phyloP scores from a whole-genome alignment of 2,113 vertebrate species.

The Gallinago paraguaiae region DNA sequence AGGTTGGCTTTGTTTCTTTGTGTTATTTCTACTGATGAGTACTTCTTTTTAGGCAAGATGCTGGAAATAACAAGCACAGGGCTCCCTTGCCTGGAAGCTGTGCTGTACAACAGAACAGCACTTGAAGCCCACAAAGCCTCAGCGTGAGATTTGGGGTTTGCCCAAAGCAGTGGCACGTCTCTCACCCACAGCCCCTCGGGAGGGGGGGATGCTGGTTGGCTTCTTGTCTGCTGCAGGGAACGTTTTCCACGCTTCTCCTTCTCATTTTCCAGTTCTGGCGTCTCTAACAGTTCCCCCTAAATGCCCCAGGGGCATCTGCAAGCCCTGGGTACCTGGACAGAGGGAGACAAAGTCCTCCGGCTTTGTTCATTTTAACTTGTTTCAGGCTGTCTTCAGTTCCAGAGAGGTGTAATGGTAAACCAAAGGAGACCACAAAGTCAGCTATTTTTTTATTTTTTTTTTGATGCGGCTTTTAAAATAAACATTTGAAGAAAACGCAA shows the following conservation, averaged over 20 bases:
- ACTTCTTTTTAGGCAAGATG: not conserved
- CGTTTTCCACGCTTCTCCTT: not conserved
- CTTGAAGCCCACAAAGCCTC: not conserved
- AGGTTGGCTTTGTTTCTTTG: not conserved
- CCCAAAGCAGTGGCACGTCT: fast-evolving
- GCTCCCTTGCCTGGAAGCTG: not conserved
- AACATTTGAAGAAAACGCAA: not conserved
- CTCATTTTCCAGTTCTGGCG: not conserved
- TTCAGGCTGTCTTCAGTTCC: not conserved
- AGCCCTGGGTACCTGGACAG: not conserved
- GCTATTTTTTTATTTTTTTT: not conserved
- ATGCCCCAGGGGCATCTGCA: fast-evolving
- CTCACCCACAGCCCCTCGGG: fast-evolving
- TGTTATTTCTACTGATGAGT: fast-evolving
- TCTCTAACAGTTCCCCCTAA: not conserved
- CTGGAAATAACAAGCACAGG: not conserved
- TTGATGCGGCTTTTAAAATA: not conserved
- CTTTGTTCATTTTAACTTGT: not conserved
- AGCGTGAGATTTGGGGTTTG: not conserved
- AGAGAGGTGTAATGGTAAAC: not conserved
- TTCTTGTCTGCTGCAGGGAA: not conserved
- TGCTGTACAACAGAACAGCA: not conserved
- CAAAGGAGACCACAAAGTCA: not conserved
- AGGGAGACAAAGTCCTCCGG: not conserved
- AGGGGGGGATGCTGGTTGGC: fast-evolving